phyloP scores from a whole-genome alignment of 64 coral and sea anemone genomes.

The Montipora capricornis region DNA sequence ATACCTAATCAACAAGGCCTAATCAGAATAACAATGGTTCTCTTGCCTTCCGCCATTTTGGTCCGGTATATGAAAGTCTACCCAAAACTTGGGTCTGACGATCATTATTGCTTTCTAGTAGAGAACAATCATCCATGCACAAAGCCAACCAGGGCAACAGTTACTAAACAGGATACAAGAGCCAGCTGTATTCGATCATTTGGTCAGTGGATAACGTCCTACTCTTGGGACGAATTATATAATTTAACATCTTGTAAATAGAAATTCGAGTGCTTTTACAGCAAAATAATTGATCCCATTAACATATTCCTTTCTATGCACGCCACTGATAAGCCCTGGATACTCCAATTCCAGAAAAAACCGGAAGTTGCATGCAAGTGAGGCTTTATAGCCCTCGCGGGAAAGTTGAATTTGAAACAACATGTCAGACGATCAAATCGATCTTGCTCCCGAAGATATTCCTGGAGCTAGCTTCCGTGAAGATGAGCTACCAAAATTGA shows the following conservation, averaged over 20 bases:
- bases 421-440: no score
- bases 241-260: constrained; percentile 33
- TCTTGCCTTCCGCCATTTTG: no score
- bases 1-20: no score
- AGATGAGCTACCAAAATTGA: no score
- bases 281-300: constrained; percentile 1
- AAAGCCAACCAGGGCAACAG: constrained; percentile 25
- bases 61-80: no score
- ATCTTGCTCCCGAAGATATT: no score
- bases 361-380: no score
- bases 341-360: not conserved
- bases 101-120: constrained; percentile 62
- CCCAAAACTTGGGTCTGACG: constrained; percentile 44
- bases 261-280: constrained; percentile 59
- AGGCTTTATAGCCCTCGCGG: no score
- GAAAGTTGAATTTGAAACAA: no score
- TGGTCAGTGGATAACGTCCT: constrained; percentile 54
- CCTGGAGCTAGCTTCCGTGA: no score
- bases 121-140: constrained; percentile 3
- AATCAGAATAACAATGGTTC: no score
- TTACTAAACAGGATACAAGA: constrained; percentile 18
- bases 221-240: constrained; percentile 53
- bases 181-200: constrained; percentile 43
- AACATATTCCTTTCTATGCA: constrained; percentile 52
- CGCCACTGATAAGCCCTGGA: constrained; percentile 67